These are phyloP conservation scores for Caenorhabditis sp. DNA, from an alignment of 2,888 invertebrate genomes.

Conservation along the genomic window DNA sequence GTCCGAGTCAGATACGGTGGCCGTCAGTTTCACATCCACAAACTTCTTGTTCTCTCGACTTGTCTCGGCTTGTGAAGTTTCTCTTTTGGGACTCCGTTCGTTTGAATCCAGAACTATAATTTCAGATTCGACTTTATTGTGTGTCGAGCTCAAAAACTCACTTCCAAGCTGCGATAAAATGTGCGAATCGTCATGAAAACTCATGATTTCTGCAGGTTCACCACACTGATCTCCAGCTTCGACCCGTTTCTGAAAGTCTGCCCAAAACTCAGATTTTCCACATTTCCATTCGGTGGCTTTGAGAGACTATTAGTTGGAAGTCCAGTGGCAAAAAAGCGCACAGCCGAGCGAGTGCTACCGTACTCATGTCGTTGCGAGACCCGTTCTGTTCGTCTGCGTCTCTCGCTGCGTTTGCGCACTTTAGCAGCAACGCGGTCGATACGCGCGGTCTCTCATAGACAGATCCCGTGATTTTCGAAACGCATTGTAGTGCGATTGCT, in stretches of 20 bases:
- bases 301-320: slow-evolving; percentile 2
- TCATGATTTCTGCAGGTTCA: slow-evolving; percentile 54
- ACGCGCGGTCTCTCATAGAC: slow-evolving; percentile 43
- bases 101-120: slow-evolving; percentile 72
- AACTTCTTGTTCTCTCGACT: slow-evolving; percentile 48
- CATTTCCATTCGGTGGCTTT: slow-evolving; percentile 12
- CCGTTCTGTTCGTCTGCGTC: slow-evolving; percentile 21
- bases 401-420: not conserved
- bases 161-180: slow-evolving; percentile 76
- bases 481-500: slow-evolving; percentile 7
- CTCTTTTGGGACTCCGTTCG: slow-evolving; percentile 70
- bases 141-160: slow-evolving; percentile 53
- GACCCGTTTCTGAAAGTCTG: slow-evolving; percentile 51
- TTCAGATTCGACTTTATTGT: not conserved
- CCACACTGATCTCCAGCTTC: slow-evolving; percentile 7
- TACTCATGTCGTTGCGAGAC: slow-evolving; percentile 19
- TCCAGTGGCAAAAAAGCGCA: slow-evolving; percentile 36
- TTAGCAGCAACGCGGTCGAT: slow-evolving; percentile 27
- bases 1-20: slow-evolving; percentile 57
- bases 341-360: slow-evolving; percentile 56
- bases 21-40: slow-evolving; percentile 66
- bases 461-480: slow-evolving; percentile 54
- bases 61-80: slow-evolving; percentile 29
- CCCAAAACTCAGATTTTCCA: slow-evolving; percentile 18
- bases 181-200: slow-evolving; percentile 73